Percentiles rank a stretch among this genome's conserved stretches.
Evolutionary conservation across 2,888 invertebrate species (phyloP).

Genomic region (Harpalus rubripes): DNA sequence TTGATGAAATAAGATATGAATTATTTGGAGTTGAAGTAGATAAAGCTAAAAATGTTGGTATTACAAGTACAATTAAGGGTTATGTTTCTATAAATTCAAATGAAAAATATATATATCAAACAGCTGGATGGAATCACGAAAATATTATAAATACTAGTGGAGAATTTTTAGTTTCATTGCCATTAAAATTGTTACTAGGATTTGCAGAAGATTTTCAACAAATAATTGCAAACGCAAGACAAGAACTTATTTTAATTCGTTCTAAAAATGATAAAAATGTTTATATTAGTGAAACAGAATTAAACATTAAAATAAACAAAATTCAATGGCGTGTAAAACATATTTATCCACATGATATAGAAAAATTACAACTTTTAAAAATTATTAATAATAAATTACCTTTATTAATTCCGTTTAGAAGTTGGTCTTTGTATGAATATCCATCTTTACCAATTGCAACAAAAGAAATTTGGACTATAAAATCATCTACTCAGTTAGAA

Average conservation of each 20-base stretch:
- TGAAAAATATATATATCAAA: slow-evolving; percentile 5
- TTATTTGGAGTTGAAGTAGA: slow-evolving; percentile 15
- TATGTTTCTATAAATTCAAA: slow-evolving; percentile 10
- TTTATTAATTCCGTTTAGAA: slow-evolving; percentile 70
- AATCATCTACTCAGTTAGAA: slow-evolving; percentile 69
- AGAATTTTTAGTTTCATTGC: not conserved
- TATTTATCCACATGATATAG: slow-evolving; percentile 20
- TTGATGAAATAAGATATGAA: slow-evolving; percentile 35
- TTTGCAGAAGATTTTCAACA: slow-evolving; percentile 45
- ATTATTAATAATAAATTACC: slow-evolving; percentile 34
- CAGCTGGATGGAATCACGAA: slow-evolving; percentile 13
- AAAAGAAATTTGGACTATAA: slow-evolving; percentile 73
- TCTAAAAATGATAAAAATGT: slow-evolving; percentile 31
- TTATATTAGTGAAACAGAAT: slow-evolving; percentile 21
- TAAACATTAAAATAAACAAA: slow-evolving; percentile 33
- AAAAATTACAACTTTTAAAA: slow-evolving; percentile 36
- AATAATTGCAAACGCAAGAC: slow-evolving; percentile 39
- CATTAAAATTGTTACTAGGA: slow-evolving; percentile 24
- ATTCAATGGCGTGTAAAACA: slow-evolving; percentile 42
- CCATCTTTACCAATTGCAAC: slow-evolving; percentile 72
- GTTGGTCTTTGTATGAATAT: slow-evolving; percentile 74
- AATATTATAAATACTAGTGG: not conserved
- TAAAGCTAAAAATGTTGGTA: slow-evolving; percentile 32
- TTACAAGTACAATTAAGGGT: slow-evolving; percentile 17
- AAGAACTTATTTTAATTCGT: slow-evolving; percentile 49